A percentile compares a stretch with the other conserved stretches of the same genome.
Evolutionary conservation across 2,797 vertebrate genomes (phyloP).

Genomic region (Melanotaenia parkinsoni): DNA sequence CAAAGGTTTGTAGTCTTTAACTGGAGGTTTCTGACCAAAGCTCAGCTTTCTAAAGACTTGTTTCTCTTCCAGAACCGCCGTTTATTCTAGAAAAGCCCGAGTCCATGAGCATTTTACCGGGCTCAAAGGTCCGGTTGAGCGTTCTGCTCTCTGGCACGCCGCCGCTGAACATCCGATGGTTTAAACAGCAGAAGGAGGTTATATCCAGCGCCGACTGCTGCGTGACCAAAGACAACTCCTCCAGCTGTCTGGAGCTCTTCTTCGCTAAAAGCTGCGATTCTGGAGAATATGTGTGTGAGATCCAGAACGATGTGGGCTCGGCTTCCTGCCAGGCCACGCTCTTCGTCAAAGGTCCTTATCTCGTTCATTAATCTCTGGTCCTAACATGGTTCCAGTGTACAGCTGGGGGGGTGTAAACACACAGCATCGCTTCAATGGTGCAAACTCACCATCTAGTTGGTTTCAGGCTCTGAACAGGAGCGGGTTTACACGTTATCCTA

Average conservation of each 20-base stretch:
- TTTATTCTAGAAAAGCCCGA: constrained; percentile 88
- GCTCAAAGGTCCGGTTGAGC: constrained; percentile 86
- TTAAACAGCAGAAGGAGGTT: constrained; percentile 90
- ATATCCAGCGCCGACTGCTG: constrained; percentile 87
- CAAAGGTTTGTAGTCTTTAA: constrained; percentile 88
- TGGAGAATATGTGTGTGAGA: constrained; percentile 90
- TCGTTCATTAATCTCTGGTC: background rate
- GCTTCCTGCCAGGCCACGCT: constrained; percentile 89
- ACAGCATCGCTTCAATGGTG: too few relatives aligned
- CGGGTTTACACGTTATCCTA: too few relatives aligned
- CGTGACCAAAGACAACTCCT: constrained; percentile 90
- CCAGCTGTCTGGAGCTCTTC: constrained; percentile 87
- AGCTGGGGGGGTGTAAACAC: too few relatives aligned
- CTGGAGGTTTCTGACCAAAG: background rate
- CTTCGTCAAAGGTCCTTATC: constrained; percentile 92
- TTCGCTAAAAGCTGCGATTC: constrained; percentile 88
- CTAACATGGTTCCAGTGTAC: background rate
- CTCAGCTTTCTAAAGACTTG: background rate
- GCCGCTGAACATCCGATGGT: constrained; percentile 91
- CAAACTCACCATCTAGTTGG: too few relatives aligned
- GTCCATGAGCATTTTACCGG: constrained; percentile 86
- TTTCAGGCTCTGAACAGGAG: too few relatives aligned
- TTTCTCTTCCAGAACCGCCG: constrained; percentile 89
- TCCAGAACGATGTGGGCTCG: constrained; percentile 91
- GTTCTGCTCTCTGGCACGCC: constrained; percentile 84